These are phyloP conservation scores for Amblyopsis rosae DNA, from an alignment of 2,113 vertebrate genomes.

Conservation along the genomic window DNA sequence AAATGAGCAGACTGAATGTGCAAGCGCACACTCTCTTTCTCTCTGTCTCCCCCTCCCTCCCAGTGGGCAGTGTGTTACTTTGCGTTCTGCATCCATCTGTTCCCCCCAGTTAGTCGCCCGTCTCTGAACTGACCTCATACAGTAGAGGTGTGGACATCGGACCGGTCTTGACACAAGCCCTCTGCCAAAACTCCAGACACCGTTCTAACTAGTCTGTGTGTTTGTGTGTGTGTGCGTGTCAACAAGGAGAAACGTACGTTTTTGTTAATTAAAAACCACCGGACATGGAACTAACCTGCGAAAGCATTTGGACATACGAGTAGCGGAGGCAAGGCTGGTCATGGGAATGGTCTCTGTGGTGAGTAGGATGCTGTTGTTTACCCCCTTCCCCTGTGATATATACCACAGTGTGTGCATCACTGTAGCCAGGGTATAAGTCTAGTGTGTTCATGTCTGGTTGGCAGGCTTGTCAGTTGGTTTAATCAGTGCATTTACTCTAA, in stretches of 20 bases:
- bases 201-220: conserved; percentile 12
- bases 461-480: not conserved
- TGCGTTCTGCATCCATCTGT: conserved; percentile 62
- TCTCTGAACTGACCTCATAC: conserved; percentile 65
- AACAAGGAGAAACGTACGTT: conserved; percentile 7
- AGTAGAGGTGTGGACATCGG: conserved; percentile 67
- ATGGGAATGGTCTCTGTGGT: conserved; percentile 61
- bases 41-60: conserved; percentile 25
- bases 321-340: conserved; percentile 36
- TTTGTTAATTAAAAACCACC: not conserved
- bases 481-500: conserved; percentile 8
- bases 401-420: not conserved
- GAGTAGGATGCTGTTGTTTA: conserved; percentile 46
- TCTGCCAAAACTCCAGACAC: conserved; percentile 17
- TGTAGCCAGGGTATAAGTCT: not conserved
- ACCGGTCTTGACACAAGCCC: conserved; percentile 34
- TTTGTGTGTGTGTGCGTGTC: conserved; percentile 7
- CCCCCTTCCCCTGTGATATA: not conserved
- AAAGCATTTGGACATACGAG: conserved; percentile 57
- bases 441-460: not conserved
- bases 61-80: conserved; percentile 62
- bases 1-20: conserved; percentile 67
- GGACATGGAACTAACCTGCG: conserved; percentile 72
- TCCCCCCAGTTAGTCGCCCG: conserved; percentile 23
- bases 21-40: conserved; percentile 37